Percentiles rank a stretch among this genome's conserved stretches.
phyloP scores from a whole-genome alignment of 2,888 invertebrate species.

The Drosophila limbata region DNA sequence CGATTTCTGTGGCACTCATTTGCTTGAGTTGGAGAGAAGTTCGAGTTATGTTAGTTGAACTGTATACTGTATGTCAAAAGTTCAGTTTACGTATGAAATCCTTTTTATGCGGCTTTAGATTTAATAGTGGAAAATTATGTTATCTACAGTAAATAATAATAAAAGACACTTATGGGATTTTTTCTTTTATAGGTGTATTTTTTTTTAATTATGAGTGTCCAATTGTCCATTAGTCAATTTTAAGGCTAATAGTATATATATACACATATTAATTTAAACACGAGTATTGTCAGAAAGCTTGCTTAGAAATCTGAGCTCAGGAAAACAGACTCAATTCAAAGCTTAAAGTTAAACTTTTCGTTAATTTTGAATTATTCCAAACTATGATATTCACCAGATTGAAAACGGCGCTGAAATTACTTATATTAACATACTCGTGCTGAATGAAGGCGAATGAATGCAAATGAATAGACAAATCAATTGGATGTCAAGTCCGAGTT shows the following conservation, averaged over 20 bases:
- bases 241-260: background rate
- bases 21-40: too few species aligned
- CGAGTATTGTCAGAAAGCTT: slow-evolving; percentile 2
- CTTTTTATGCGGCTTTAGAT: too few species aligned
- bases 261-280: background rate
- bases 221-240: background rate
- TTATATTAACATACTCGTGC: slow-evolving; percentile 27
- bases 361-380: background rate
- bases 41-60: too few species aligned
- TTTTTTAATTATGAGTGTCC: background rate
- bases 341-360: background rate
- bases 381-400: background rate
- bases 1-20: too few species aligned
- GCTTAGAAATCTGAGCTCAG: background rate
- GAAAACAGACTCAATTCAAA: background rate
- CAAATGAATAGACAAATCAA: slow-evolving; percentile 16
- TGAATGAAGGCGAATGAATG: slow-evolving; percentile 22
- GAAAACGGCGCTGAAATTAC: background rate
- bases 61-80: too few species aligned
- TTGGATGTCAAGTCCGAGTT: slow-evolving; percentile 17
- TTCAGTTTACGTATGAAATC: too few species aligned
- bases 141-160: too few species aligned
- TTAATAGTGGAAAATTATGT: too few species aligned
- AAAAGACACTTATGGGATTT: background rate
- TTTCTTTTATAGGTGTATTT: background rate